Evolutionary conservation across 2,888 invertebrate species (phyloP).

Genomic region (Phengaris arion): DNA sequence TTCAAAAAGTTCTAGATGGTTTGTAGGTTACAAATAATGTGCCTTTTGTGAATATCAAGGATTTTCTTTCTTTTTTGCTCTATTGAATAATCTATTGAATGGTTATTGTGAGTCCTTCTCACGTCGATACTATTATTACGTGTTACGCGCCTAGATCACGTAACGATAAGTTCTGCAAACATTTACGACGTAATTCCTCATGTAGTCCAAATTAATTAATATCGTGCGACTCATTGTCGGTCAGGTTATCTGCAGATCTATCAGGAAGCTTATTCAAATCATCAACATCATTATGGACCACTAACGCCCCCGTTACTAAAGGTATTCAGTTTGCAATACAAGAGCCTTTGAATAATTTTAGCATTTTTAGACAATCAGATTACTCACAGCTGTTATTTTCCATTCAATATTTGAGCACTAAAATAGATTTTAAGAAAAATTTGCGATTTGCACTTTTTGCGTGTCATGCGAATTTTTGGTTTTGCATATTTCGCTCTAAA

Average conservation of each 20-base stretch:
- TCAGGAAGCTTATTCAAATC: conserved; percentile 21
- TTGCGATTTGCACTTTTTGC: too few species aligned
- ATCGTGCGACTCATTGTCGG: conserved; percentile 22
- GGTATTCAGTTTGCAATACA: too few species aligned
- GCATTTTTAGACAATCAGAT: not conserved
- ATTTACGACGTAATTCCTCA: conserved; percentile 23
- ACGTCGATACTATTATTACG: conserved; percentile 35
- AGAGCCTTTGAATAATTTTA: too few species aligned
- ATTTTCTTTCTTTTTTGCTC: conserved; percentile 24
- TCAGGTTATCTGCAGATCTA: conserved; percentile 13
- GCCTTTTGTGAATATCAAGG: conserved; percentile 9
- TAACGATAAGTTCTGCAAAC: conserved; percentile 32
- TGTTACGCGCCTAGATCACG: conserved; percentile 37
- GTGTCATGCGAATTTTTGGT: too few species aligned
- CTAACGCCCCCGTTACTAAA: too few species aligned
- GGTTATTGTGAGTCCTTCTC: conserved; percentile 36
- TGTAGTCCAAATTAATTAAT: conserved; percentile 15
- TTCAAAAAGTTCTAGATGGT: not conserved
- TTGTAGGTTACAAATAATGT: not conserved
- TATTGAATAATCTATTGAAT: conserved; percentile 29
- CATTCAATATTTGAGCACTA: too few species aligned
- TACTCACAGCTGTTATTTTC: too few species aligned
- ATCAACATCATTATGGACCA: not conserved
- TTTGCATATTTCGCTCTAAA: too few species aligned
- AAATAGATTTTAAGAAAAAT: too few species aligned